These are phyloP conservation scores for Siderastrea radians DNA, from an alignment of 92 coral and sea anemone species.

Conservation along the genomic window DNA sequence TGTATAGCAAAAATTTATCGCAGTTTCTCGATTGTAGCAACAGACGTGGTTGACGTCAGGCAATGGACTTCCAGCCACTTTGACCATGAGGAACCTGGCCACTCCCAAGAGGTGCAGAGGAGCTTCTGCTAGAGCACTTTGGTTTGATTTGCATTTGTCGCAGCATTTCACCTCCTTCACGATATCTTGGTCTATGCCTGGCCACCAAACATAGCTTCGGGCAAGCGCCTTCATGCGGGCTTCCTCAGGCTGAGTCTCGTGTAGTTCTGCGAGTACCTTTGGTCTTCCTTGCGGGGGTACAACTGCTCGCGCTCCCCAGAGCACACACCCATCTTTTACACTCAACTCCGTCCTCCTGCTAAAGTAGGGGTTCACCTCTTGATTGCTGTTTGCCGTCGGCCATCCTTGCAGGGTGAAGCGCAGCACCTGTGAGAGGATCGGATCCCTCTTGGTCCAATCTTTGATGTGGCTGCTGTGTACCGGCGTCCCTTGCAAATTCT, in stretches of 20 bases:
- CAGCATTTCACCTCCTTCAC: conserved; percentile 47
- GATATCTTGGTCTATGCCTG: conserved; percentile 43
- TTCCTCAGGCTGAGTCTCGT: conserved; percentile 72
- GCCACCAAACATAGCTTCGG: conserved; percentile 64
- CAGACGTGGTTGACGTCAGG: conserved; percentile 61
- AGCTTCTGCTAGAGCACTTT: conserved; percentile 57
- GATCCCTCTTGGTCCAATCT: conserved; percentile 74
- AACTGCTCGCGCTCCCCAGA: conserved; percentile 62
- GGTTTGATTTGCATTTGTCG: conserved; percentile 22
- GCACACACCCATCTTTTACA: conserved; percentile 54
- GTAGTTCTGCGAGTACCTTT: conserved; percentile 44
- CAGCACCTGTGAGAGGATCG: conserved; percentile 57
- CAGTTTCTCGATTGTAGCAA: conserved; percentile 63
- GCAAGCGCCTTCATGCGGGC: conserved; percentile 66
- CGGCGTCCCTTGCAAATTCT: conserved; percentile 63
- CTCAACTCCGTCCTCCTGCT: conserved; percentile 51
- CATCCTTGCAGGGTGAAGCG: conserved; percentile 57
- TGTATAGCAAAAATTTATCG: conserved; percentile 57
- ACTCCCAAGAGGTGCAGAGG: conserved; percentile 50
- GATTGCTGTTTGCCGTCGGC: conserved; percentile 22
- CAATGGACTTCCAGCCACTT: conserved; percentile 57
- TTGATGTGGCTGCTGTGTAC: conserved; percentile 56
- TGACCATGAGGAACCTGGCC: conserved; percentile 54
- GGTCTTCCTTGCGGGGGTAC: conserved; percentile 64
- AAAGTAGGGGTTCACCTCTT: conserved; percentile 35